Base-by-base conservation (phyloP, 2,888 invertebrate genomes). In the Tetrapedia diversipes region DNA sequence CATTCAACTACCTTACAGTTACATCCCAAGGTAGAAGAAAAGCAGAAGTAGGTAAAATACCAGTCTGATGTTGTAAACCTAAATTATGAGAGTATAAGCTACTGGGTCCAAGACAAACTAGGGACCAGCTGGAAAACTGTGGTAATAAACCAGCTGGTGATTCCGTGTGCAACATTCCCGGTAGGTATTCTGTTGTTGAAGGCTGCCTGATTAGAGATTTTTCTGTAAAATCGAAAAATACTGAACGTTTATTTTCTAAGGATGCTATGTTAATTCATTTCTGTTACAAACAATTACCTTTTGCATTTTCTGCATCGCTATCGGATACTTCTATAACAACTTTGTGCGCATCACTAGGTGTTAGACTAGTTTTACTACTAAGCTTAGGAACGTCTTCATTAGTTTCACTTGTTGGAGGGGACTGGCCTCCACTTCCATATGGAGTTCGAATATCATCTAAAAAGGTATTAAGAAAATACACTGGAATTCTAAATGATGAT, bases 21-120 rank as follows among this genome's bases (percentile, higher is more conserved):
- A 97, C 96, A 92, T 99, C 98, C 98, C 98, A 98, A 0, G 99
- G 98, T 82, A 98, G 92, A 65, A 99, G 93, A 89, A 96, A 98
- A 89, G 98, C 98, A 57, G 98, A 96, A 66, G 97, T 97, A 57
- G 96, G 95, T 69, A 98, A 93, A 92, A 99, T 97, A 4, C 98
- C 98, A 1, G 97, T 97, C 92, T 98, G 97, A 90, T 98, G 98
- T 61, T 96, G 95, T 66, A 98, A 92, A 0, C 98, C 98, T 71
- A 95, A 93, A 90, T 95, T 95, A 91, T 98, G 98, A 57, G 97
- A 97, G 92, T 99, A 99, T 34, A 97, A 93, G 68, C 96, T 97
- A 49, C 97, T 97, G 0, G 97, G 95, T 0, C 99, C 99, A 8
- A 98, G 93, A 89, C 97, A 98, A 41, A 97, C 94, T 63, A 99